Evolutionary conservation across 2,797 vertebrate genomes (phyloP).

Genomic region (Chaenodraco wilsoni): DNA sequence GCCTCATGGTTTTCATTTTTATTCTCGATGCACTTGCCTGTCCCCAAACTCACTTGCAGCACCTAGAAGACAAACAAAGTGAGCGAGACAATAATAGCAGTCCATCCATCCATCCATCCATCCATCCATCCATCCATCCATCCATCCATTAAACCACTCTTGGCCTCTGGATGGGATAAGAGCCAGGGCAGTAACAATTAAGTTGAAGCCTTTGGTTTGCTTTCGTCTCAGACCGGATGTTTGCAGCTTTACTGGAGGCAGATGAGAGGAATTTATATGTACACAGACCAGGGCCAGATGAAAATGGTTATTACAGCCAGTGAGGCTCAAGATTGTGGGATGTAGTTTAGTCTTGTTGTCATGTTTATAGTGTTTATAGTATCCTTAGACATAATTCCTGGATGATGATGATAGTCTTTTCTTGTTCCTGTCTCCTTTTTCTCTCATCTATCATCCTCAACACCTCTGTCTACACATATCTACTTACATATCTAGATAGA

Average conservation of each 20-base stretch:
- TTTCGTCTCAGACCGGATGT: slow-evolving; percentile 62
- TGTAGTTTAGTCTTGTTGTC: slow-evolving; percentile 58
- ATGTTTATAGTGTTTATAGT: slow-evolving; percentile 51
- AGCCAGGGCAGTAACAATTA: slow-evolving; percentile 56
- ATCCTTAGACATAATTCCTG: slow-evolving; percentile 30
- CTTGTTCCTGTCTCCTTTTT: slow-evolving; percentile 33
- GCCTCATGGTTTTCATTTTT: neutral
- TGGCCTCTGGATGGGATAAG: slow-evolving; percentile 33
- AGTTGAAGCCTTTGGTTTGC: slow-evolving; percentile 55
- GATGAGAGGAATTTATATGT: slow-evolving; percentile 43
- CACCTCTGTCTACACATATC: slow-evolving; percentile 28
- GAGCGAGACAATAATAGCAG: slow-evolving; percentile 53
- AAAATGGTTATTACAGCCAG: slow-evolving; percentile 56
- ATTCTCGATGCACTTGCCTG: too few relatives aligned
- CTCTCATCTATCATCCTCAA: slow-evolving; percentile 17
- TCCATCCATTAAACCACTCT: slow-evolving; percentile 51
- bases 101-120: slow-evolving; percentile 48
- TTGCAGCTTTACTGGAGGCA: slow-evolving; percentile 52
- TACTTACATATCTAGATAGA: neutral
- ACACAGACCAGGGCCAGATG: slow-evolving; percentile 41
- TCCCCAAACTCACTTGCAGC: slow-evolving; percentile 2
- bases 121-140: slow-evolving; percentile 39
- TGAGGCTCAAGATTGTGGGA: slow-evolving; percentile 56
- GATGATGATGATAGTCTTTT: slow-evolving; percentile 56
- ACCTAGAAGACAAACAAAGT: slow-evolving; percentile 52